Conservation (phyloP, 2,797 vertebrate genomes). For the Falco rusticolus region DNA sequence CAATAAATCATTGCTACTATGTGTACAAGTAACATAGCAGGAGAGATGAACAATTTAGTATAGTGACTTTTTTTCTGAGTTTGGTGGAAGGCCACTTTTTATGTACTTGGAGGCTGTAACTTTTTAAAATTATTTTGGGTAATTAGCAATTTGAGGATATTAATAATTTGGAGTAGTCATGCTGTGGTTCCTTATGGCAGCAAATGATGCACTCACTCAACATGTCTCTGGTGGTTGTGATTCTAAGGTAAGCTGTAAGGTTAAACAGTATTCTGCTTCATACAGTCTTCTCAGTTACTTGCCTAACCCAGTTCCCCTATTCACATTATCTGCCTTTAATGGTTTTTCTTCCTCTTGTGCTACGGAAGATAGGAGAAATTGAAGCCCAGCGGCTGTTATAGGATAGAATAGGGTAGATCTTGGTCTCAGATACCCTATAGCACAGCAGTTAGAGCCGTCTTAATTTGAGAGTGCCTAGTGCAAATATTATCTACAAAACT, state of each 20-base stretch:
- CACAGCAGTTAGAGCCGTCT: background rate
- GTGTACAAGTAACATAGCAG: background rate
- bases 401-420: background rate
- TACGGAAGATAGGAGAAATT: background rate
- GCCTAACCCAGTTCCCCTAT: background rate
- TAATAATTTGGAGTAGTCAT: background rate
- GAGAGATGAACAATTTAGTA: background rate
- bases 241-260: background rate
- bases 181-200: background rate
- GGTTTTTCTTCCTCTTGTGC: background rate
- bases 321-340: background rate
- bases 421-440: background rate
- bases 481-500: background rate
- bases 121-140: background rate
- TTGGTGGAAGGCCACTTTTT: background rate
- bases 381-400: background rate
- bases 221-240: background rate
- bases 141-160: background rate
- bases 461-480: background rate
- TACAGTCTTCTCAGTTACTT: background rate
- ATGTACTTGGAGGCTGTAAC: background rate
- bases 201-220: background rate
- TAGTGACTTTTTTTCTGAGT: background rate
- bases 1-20: background rate
- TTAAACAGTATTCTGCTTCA: background rate